Evolutionary conservation across 2,888 invertebrate species (phyloP), one percentile per base, ranked within the genome.

Genomic region (Amorpha juglandis): DNA sequence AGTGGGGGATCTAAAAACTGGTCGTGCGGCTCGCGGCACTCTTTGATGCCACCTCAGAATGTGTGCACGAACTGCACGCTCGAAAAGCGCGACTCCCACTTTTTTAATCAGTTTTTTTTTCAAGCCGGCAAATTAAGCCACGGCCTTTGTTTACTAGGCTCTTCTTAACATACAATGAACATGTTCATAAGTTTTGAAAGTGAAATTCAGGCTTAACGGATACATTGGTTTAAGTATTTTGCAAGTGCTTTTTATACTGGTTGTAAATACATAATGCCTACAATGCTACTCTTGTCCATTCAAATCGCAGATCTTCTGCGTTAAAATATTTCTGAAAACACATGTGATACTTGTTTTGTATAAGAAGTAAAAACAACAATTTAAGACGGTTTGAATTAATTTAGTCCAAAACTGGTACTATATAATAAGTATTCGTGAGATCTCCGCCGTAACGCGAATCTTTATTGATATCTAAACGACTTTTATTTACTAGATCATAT

Each of bases 1-100:
- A 78, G 66, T 69, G 73, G 74, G 76, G 72, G 76, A 75, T 73
- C 79, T 83, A 87, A 87, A 86, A 88, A 87, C 83, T 82, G 84
- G 87, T 86, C 79, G 67, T 69, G 69, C 81, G 63, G 74, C 77
- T 76, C 38, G 83, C 88, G 88, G 89, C 83, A 19, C 71, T 77
- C 84, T 88, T 88, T 88, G 86, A 85, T 76, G 76, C 66, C 73
- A 72, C 71, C 73, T 72, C 67, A 71, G 74, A 74, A 74, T 70
- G 74, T 74, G 72, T 70, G 75, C 71, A 71, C 75, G 76, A 72
- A 76, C 76, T 70, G 75, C 71, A 71, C 75, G 76, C 73, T 76
- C 76, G 72, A 79, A 81, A 80, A 80, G 78, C 74, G 79, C 78
- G 77, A 79, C 75, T 74, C 73, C 77, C 77, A 81, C 78, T 83